These are phyloP conservation scores for Eupithecia insigniata DNA, from an alignment of 2,888 invertebrate species.

Conservation along the genomic window DNA sequence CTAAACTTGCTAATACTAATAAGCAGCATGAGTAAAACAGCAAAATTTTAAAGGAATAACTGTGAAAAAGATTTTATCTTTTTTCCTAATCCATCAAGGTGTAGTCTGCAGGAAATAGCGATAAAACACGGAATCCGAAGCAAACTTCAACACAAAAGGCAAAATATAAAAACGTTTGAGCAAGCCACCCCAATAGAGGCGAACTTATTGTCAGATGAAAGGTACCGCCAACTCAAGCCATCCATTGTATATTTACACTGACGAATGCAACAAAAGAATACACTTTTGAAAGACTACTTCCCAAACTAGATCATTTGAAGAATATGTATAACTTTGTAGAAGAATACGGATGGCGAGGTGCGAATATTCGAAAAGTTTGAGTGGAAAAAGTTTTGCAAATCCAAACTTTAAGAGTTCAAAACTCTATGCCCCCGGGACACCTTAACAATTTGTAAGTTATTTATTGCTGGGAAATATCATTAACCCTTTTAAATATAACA, in stretches of 20 bases:
- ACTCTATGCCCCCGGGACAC: constrained; percentile 74
- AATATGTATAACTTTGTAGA: constrained; percentile 78
- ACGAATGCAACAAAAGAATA: constrained; percentile 74
- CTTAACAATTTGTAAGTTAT: constrained; percentile 83
- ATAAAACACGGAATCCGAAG: constrained; percentile 16
- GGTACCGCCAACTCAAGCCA: constrained; percentile 48
- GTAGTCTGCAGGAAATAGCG: neutral
- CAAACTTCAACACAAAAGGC: constrained; percentile 35
- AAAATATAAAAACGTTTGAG: constrained; percentile 44
- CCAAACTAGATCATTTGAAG: constrained; percentile 82
- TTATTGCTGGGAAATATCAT: constrained; percentile 80
- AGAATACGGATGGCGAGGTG: constrained; percentile 73
- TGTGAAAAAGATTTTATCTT: neutral
- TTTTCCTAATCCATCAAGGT: constrained; percentile 9
- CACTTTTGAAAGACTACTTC: constrained; percentile 76
- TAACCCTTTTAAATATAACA: constrained; percentile 77
- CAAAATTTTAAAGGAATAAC: neutral
- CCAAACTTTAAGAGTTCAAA: constrained; percentile 56
- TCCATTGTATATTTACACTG: constrained; percentile 75
- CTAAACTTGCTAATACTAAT: neutral
- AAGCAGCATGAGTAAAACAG: neutral
- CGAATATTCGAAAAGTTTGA: constrained; percentile 77
- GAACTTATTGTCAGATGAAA: constrained; percentile 56
- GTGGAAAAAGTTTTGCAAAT: constrained; percentile 80
- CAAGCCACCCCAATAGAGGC: constrained; percentile 52